These are phyloP conservation scores for Tetragnatha montana DNA, from an alignment of 2,888 invertebrate species.

Conservation along the genomic window DNA sequence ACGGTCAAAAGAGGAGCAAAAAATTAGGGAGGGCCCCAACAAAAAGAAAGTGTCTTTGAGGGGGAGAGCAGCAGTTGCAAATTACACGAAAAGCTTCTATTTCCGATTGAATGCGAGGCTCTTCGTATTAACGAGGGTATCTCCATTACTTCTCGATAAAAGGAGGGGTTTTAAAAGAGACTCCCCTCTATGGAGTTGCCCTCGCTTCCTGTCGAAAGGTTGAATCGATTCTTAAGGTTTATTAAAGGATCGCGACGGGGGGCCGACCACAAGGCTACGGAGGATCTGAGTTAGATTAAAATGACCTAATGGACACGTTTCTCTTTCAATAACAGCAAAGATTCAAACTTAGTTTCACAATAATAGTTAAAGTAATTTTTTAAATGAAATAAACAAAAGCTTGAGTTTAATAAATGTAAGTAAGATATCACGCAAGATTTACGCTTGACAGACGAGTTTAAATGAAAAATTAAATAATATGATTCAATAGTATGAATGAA, in stretches of 20 bases:
- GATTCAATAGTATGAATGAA: no score
- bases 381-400: no score
- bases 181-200: constrained; percentile 53
- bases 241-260: constrained; percentile 44
- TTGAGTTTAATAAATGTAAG: no score
- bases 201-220: constrained; percentile 48
- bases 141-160: constrained; percentile 52
- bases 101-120: constrained; percentile 56
- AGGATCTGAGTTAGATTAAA: no score
- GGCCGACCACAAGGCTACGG: constrained; percentile 36
- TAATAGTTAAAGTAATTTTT: no score
- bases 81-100: constrained; percentile 45
- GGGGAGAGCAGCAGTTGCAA: constrained; percentile 47
- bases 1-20: background rate
- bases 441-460: no score
- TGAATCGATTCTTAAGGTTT: constrained; percentile 65
- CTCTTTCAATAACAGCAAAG: no score
- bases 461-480: no score
- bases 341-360: no score
- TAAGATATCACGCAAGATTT: no score
- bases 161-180: constrained; percentile 59
- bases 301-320: no score
- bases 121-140: constrained; percentile 56
- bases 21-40: background rate
- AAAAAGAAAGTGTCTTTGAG: constrained; percentile 11